Evolutionary conservation across 2,888 invertebrate genomes (phyloP).

Genomic region (Sesia bembeciformis): DNA sequence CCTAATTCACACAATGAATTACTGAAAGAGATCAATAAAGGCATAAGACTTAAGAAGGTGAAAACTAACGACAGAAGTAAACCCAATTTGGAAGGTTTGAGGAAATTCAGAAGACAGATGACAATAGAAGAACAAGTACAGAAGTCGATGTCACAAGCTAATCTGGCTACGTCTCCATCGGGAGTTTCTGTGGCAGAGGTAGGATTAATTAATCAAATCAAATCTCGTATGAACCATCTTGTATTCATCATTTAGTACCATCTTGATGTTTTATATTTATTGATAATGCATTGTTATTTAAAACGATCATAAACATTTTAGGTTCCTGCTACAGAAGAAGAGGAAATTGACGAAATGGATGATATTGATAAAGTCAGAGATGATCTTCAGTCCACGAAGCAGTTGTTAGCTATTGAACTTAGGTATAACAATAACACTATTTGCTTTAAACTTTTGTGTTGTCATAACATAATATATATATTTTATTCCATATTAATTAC

Average conservation of each 20-base stretch:
- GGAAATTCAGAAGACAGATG: conserved; percentile 91
- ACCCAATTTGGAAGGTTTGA: conserved; percentile 86
- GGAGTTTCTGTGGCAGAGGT: conserved; percentile 49
- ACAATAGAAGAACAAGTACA: conserved; percentile 92
- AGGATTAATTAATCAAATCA: conserved; percentile 2
- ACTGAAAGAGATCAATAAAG: conserved; percentile 86
- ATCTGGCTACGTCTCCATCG: conserved; percentile 70
- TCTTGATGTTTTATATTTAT: background rate
- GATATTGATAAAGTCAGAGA: conserved; percentile 93
- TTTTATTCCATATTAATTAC: conserved; percentile 6
- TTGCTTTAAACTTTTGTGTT: background rate
- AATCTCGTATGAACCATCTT: background rate
- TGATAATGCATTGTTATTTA: background rate
- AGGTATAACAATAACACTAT: conserved; percentile 38
- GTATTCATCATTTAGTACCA: background rate
- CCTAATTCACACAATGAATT: conserved; percentile 85
- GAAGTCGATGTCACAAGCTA: conserved; percentile 83
- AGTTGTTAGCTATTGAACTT: conserved; percentile 89
- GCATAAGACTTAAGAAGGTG: conserved; percentile 82
- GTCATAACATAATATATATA: background rate
- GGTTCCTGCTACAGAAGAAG: conserved; percentile 64
- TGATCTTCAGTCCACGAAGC: conserved; percentile 93
- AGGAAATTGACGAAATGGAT: conserved; percentile 89
- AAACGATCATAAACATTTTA: conserved; percentile 11
- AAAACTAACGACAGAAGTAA: conserved; percentile 90